These are phyloP conservation scores for Phengaris arion DNA, from an alignment of 2,888 invertebrate genomes.

Conservation along the genomic window DNA sequence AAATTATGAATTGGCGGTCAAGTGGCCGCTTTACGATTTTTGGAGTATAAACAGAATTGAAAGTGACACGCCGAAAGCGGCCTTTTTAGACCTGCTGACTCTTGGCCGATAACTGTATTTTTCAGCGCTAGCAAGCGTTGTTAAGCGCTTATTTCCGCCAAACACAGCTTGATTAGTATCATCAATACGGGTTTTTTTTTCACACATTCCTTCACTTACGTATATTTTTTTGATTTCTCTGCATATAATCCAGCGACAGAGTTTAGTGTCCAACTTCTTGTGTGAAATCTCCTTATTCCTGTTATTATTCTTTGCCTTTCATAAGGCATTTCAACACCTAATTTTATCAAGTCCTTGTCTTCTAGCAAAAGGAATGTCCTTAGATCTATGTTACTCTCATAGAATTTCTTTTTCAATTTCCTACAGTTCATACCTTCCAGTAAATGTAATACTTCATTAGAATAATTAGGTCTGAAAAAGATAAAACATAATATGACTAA, in stretches of 20 bases:
- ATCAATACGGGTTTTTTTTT: not conserved
- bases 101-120: no score
- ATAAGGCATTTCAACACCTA: slow-evolving; percentile 81
- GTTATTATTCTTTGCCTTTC: slow-evolving; percentile 78
- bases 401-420: slow-evolving; percentile 65
- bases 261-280: slow-evolving; percentile 74
- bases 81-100: no score
- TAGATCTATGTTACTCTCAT: slow-evolving; percentile 72
- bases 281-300: slow-evolving; percentile 80
- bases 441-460: slow-evolving; percentile 75
- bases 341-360: slow-evolving; percentile 75
- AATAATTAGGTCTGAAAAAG: slow-evolving; percentile 70
- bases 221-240: slow-evolving; percentile 58
- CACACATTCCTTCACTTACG: slow-evolving; percentile 45
- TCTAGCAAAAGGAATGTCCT: slow-evolving; percentile 78
- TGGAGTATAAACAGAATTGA: no score
- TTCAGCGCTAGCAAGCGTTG: no score
- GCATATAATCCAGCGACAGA: slow-evolving; percentile 68
- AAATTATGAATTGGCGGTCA: no score
- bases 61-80: no score
- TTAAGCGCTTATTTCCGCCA: no score
- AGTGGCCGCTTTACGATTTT: no score
- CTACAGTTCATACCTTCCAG: slow-evolving; percentile 82
- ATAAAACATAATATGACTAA: not conserved
- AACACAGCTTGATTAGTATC: no score